These are phyloP conservation scores for Drosophila willistoni DNA, from an alignment of 1,140 invertebrate species.

Conservation along the genomic window DNA sequence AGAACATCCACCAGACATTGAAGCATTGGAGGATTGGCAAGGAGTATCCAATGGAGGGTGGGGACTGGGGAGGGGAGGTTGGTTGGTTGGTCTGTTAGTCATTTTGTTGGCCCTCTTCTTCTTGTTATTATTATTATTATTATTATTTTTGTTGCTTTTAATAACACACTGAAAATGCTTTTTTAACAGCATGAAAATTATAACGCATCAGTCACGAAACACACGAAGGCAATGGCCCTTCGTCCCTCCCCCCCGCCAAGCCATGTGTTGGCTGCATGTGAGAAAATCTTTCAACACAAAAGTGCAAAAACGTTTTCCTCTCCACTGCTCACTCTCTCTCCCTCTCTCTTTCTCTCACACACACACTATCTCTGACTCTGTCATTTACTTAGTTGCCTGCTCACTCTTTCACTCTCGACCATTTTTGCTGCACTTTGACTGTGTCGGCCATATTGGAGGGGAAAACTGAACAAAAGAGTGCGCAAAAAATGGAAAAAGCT, in stretches of 20 bases:
- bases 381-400: neutral
- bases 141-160: slow-evolving; percentile 42
- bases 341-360: too few species aligned
- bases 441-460: slow-evolving; percentile 58
- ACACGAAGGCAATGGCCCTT: slow-evolving; percentile 35
- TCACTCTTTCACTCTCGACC: slow-evolving; percentile 39
- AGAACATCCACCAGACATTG: neutral
- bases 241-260: neutral
- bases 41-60: too few species aligned
- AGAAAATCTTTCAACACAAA: slow-evolving; percentile 52
- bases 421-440: slow-evolving; percentile 41
- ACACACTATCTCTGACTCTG: neutral
- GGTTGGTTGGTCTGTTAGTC: neutral
- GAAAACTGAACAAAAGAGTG: slow-evolving; percentile 44
- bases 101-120: slow-evolving; percentile 14
- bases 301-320: slow-evolving; percentile 37
- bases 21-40: neutral
- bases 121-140: slow-evolving; percentile 10
- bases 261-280: slow-evolving; percentile 26
- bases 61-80: neutral
- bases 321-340: neutral
- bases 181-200: slow-evolving; percentile 79
- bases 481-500: slow-evolving; percentile 6
- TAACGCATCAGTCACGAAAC: slow-evolving; percentile 81
- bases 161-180: slow-evolving; percentile 72